Evolutionary conservation across 2,113 vertebrate species (phyloP).

Genomic region (Varanus salvator): DNA sequence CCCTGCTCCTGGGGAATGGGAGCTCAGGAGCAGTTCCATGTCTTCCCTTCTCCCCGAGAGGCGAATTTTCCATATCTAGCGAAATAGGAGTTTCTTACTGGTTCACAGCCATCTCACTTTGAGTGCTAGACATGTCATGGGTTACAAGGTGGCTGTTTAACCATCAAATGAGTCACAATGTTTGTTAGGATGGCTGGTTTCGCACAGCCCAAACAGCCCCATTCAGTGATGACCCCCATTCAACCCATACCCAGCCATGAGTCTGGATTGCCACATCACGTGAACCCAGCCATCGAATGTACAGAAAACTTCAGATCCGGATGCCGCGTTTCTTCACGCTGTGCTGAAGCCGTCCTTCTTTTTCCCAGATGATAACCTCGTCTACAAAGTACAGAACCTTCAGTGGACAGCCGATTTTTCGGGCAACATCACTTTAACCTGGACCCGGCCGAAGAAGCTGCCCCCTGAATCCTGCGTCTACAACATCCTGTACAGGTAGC

Average conservation of each 20-base stretch:
- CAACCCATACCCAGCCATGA: no score
- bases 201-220: no score
- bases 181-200: no score
- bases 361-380: slow-evolving; percentile 82
- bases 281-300: no score
- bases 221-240: no score
- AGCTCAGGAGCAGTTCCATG: background rate
- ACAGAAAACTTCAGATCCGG: background rate
- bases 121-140: no score
- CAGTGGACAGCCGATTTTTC: slow-evolving; percentile 91
- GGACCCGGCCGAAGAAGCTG: slow-evolving; percentile 92
- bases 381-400: slow-evolving; percentile 96
- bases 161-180: no score
- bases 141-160: no score
- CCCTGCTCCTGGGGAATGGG: background rate
- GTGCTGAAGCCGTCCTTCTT: rapidly evolving
- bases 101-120: no score
- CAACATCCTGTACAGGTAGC: slow-evolving; percentile 90
- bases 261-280: no score
- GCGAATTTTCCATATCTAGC: background rate
- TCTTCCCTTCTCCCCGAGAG: background rate
- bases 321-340: background rate
- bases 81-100: no score
- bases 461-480: slow-evolving; percentile 88
- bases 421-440: slow-evolving; percentile 89